Conservation (phyloP, 2,888 invertebrate species). For the Lycocerus yunnanus region DNA sequence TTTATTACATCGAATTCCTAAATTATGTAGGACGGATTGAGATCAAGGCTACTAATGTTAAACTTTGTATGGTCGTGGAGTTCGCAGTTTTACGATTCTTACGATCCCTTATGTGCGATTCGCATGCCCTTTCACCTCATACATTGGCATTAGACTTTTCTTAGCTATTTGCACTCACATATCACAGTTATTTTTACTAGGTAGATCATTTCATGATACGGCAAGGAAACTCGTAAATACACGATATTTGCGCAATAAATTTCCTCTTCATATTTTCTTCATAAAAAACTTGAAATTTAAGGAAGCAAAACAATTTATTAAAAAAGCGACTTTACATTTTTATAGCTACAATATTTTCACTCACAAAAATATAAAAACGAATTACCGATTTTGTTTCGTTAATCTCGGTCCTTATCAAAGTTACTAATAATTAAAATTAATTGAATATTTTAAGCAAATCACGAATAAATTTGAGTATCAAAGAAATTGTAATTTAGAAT, state of each 20-base stretch:
- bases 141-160: constrained; percentile 14
- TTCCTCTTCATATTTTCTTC: not conserved
- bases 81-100: constrained; percentile 33
- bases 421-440: not conserved
- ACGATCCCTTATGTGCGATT: constrained; percentile 35
- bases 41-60: constrained; percentile 24
- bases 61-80: constrained; percentile 35
- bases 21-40: constrained; percentile 23
- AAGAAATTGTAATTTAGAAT: not conserved
- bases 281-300: not conserved
- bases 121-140: constrained; percentile 17
- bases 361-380: not conserved
- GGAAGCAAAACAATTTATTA: not conserved
- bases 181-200: constrained; percentile 16
- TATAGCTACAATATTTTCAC: not conserved
- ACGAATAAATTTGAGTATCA: not conserved
- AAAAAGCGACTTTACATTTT: not conserved
- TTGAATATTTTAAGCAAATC: not conserved
- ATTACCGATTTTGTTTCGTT: not conserved
- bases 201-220: not conserved
- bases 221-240: not conserved
- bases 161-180: constrained; percentile 9
- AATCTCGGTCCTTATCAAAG: not conserved
- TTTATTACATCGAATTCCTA: constrained; percentile 21
- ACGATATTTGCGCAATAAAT: not conserved